Evolutionary conservation across 2,113 vertebrate genomes (phyloP), one percentile per base, ranked within the genome.

Genomic region (Takifugu flavidus): DNA sequence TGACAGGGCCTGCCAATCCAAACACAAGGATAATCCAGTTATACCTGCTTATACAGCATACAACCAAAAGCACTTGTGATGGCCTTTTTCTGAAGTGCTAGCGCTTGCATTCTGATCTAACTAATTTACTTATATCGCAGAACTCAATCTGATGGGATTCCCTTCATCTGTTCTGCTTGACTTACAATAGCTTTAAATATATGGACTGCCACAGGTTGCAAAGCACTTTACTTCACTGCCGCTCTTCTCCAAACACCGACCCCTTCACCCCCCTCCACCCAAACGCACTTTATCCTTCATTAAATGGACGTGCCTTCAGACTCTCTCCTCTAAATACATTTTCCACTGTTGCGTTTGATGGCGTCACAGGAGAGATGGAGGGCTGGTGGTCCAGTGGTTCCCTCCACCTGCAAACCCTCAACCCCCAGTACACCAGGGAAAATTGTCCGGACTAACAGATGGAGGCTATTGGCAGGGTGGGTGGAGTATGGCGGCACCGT

Each of bases 381-480:
- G 66, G 64, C 79, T 71, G 70, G 65, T 20, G 20, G 20, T 20
- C 20, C 59, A 67, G 64, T 64, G 62, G 56, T 68, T 65, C 57
- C 67, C 70, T 74, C 79, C 79, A 78, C 77, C 78, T 86, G 74
- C 79, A 79, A 51, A 78, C 70, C 71, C 63, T 31, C 62, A 70
- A 15, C 25, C 53, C 67, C 82, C 79, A 62, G 45, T 46, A 78
- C 52, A 53, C 66, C 67, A 76, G 83, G 74, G 86, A 90, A 89
- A 88, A 86, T 82, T 80, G 73, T 78, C 70, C 72, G 53, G 67
- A 50, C 66, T 70, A 86, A 88, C 90, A 92, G 89, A 91, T 91
- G 90, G 89, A 86, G 74, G 44, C 83, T 77, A 85, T 91, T 91
- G 88, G 91, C 65, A 55, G 57, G 58, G 67, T 15, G 43, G 58